These are phyloP conservation scores for Chromis chromis DNA, from an alignment of 2,797 vertebrate genomes.

Conservation along the genomic window DNA sequence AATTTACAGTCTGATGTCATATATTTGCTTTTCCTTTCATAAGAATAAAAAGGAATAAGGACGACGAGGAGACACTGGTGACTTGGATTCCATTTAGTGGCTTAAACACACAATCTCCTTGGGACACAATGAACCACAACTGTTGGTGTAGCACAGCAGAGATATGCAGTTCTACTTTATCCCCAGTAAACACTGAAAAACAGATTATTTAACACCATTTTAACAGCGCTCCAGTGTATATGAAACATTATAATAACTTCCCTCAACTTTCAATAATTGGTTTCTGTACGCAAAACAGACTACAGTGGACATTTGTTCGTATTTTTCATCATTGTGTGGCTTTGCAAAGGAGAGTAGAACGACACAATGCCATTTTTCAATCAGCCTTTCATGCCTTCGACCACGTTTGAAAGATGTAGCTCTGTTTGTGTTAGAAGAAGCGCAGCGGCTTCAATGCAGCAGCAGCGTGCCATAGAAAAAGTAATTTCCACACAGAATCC, in stretches of 20 bases:
- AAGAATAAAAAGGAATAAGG: constrained; percentile 26
- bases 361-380: neutral
- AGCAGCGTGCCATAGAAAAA: constrained; percentile 9
- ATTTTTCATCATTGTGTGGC: constrained; percentile 13
- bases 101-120: constrained; percentile 43
- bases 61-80: constrained; percentile 31
- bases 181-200: neutral
- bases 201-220: neutral
- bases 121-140: constrained; percentile 25
- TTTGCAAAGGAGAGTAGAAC: neutral
- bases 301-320: neutral
- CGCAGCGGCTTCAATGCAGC: neutral
- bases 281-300: neutral
- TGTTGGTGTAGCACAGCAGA: neutral
- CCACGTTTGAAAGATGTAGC: constrained; percentile 13
- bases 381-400: constrained; percentile 2
- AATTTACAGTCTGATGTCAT: constrained; percentile 51
- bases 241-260: constrained; percentile 12
- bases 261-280: neutral
- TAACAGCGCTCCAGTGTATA: neutral
- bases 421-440: constrained; percentile 4
- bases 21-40: constrained; percentile 33
- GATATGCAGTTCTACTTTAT: neutral
- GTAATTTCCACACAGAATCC: constrained; percentile 12
- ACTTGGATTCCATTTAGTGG: constrained; percentile 41